A percentile compares a stretch with the other conserved stretches of the same genome.
phyloP scores from a whole-genome alignment of 2,797 vertebrate species.

The Pipistrellus pipistrellus region DNA sequence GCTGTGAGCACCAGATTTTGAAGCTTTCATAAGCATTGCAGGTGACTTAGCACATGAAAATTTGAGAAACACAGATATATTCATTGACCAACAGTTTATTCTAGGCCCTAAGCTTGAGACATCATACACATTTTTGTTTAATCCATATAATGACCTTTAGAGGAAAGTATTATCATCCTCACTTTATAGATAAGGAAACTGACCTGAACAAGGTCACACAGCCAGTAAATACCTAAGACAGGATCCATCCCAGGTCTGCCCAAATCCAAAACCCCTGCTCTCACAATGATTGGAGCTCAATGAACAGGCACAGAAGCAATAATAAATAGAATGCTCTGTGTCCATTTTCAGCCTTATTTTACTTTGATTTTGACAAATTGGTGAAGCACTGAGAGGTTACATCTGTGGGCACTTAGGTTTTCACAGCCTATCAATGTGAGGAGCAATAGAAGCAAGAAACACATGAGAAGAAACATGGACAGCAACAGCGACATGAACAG shows the following conservation, averaged over 20 bases:
- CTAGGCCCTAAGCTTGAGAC: neutral
- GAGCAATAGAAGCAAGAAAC: neutral
- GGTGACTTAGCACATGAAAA: neutral
- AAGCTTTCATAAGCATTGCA: neutral
- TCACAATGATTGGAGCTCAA: neutral
- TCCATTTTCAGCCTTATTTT: neutral
- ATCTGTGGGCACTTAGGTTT: neutral
- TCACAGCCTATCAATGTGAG: neutral
- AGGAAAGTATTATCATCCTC: neutral
- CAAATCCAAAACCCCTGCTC: neutral
- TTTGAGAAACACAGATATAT: neutral
- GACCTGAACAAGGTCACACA: neutral
- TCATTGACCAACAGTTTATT: neutral
- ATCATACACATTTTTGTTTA: neutral
- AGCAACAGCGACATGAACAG: neutral
- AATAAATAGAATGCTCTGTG: neutral
- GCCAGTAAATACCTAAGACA: neutral
- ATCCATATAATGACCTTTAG: neutral
- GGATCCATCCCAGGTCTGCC: neutral
- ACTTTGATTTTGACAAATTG: slow-evolving; percentile 31
- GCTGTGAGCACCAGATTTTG: neutral
- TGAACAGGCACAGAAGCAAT: neutral
- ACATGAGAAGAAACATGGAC: neutral
- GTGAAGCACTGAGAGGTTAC: neutral
- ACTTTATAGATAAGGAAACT: neutral